Evolutionary conservation across 2,797 vertebrate species (phyloP).

Genomic region (Furcifer pardalis): DNA sequence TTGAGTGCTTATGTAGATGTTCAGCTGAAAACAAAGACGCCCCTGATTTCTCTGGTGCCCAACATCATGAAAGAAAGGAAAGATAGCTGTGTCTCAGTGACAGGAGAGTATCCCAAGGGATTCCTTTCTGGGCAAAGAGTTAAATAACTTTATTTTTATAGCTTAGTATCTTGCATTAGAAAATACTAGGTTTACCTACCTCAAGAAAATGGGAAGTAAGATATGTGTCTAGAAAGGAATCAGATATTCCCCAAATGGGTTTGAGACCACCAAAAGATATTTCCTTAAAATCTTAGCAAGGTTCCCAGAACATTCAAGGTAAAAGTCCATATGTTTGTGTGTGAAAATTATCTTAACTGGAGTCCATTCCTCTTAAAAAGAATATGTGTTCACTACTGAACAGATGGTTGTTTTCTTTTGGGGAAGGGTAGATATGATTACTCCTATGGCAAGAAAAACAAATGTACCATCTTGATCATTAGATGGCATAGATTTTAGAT

Average conservation of each 20-base stretch:
- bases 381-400: conserved; percentile 12
- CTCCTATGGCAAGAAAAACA: conserved; percentile 39
- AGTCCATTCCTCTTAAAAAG: conserved; percentile 4
- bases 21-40: conserved; percentile 8
- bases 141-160: conserved; percentile 52
- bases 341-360: conserved; percentile 45
- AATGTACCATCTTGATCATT: conserved; percentile 42
- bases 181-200: conserved; percentile 59
- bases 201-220: conserved; percentile 54
- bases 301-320: background rate
- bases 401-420: conserved; percentile 29
- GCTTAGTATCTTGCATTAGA: conserved; percentile 20
- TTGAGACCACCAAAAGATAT: conserved; percentile 25
- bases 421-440: background rate
- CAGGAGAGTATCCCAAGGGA: conserved; percentile 13
- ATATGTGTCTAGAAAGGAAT: conserved; percentile 16
- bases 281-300: conserved; percentile 7
- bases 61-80: conserved; percentile 22
- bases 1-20: conserved; percentile 20
- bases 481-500: conserved; percentile 53
- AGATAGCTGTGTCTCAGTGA: background rate
- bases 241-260: conserved; percentile 38
- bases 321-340: conserved; percentile 45
- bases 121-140: conserved; percentile 28
- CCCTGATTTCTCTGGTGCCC: conserved; percentile 25